Evolutionary conservation across 2,797 vertebrate species (phyloP).

Genomic region (Chanos chanos): DNA sequence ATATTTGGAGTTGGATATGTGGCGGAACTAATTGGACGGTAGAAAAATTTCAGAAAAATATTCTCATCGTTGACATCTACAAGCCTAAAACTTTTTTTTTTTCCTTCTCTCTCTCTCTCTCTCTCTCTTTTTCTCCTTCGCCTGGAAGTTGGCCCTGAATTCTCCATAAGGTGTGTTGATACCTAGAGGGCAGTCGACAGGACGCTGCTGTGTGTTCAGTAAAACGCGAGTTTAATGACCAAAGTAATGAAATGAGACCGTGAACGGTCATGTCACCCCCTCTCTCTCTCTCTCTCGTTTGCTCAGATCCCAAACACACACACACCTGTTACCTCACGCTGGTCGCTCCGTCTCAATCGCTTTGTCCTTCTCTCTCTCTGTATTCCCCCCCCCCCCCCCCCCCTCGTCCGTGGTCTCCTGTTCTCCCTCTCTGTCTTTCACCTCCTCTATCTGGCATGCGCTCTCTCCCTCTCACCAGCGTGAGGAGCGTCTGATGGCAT

Average conservation of each 20-base stretch:
- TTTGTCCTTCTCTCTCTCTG: background rate
- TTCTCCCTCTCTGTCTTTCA: background rate
- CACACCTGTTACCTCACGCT: no score
- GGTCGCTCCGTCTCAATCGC: no score
- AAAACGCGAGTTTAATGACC: no score
- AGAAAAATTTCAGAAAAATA: background rate
- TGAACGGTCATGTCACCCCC: no score
- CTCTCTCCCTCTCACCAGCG: background rate
- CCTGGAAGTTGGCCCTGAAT: no score
- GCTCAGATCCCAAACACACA: no score
- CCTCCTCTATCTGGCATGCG: background rate
- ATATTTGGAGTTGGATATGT: constrained; percentile 5
- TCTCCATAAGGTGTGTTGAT: no score
- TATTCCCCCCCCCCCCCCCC: background rate
- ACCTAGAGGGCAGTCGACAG: no score
- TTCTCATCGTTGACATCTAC: background rate
- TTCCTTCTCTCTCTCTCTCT: background rate
- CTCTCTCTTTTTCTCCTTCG: background rate
- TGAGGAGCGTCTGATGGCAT: background rate
- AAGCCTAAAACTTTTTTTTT: background rate
- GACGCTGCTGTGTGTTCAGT: no score
- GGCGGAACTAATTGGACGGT: constrained; percentile 20
- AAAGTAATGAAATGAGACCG: no score
- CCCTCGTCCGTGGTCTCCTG: background rate
- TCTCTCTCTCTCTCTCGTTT: background rate